These are phyloP conservation scores for Drosophila virilis DNA, from an alignment of 1,140 invertebrate genomes.

Conservation along the genomic window DNA sequence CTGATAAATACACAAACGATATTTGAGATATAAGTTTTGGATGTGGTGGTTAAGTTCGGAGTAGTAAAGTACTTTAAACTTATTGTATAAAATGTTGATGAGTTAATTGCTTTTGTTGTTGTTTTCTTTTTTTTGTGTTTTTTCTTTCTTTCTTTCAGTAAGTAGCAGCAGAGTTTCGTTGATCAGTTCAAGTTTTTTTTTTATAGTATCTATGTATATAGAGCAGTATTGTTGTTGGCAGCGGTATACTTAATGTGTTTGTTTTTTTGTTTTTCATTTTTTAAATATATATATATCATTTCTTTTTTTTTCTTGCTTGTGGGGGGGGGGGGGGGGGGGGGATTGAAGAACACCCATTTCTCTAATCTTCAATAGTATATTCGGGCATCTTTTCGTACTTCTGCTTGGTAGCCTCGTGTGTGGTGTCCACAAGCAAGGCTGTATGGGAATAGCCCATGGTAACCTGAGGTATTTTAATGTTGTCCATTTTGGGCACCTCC, in stretches of 20 bases:
- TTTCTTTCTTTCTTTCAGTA: constrained; percentile 36
- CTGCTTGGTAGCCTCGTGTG: constrained; percentile 85
- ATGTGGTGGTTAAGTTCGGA: constrained; percentile 27
- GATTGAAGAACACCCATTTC: background rate
- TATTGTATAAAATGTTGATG: constrained; percentile 50
- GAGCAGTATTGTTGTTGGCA: constrained; percentile 78
- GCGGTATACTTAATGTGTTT: constrained; percentile 62
- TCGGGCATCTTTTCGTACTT: constrained; percentile 85
- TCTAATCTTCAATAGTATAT: constrained; percentile 84
- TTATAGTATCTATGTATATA: constrained; percentile 50
- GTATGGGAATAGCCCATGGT: constrained; percentile 94
- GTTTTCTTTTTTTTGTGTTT: constrained; percentile 20
- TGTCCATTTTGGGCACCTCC: constrained; percentile 93
- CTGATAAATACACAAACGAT: constrained; percentile 44
- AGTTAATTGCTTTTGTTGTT: constrained; percentile 25
- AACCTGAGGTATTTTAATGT: constrained; percentile 91
- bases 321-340: background rate
- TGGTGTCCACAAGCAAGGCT: constrained; percentile 86
- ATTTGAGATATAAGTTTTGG: constrained; percentile 61
- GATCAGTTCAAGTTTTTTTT: constrained; percentile 71
- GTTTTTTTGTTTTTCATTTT: constrained; percentile 4
- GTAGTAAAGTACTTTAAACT: constrained; percentile 58
- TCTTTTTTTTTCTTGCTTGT: constrained; percentile 28
- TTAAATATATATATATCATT: constrained; percentile 23
- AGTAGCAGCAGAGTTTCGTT: constrained; percentile 78